phyloP scores from a whole-genome alignment of 2,888 invertebrate genomes.

The Chesias legatella region DNA sequence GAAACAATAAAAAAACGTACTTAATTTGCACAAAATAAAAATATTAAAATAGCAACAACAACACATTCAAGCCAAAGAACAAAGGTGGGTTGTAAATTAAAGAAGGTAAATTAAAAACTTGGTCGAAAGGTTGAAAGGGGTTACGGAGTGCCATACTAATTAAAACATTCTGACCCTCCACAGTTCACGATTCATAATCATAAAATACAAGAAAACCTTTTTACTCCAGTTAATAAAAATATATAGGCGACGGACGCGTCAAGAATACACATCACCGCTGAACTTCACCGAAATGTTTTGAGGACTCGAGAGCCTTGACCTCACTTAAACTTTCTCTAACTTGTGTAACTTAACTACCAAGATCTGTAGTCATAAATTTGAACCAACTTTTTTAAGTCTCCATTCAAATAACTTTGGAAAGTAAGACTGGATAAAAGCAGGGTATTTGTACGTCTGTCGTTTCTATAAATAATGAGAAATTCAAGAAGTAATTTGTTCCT shows the following conservation, averaged over 20 bases:
- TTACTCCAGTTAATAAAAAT: conserved; percentile 26
- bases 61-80: conserved; percentile 27
- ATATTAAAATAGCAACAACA: conserved; percentile 25
- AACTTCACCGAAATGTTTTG: conserved; percentile 48
- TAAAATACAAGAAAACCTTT: conserved; percentile 30
- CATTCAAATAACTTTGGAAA: conserved; percentile 29
- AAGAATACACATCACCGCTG: conserved; percentile 19
- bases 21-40: conserved; percentile 18
- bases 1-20: conserved; percentile 12
- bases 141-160: conserved; percentile 32
- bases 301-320: conserved; percentile 57
- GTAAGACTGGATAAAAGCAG: conserved; percentile 17
- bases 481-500: too few relatives aligned
- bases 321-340: conserved; percentile 53
- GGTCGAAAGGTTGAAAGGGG: conserved; percentile 30
- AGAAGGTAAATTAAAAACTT: conserved; percentile 33
- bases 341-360: conserved; percentile 38
- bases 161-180: conserved; percentile 30
- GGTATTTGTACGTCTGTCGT: conserved; percentile 3
- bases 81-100: conserved; percentile 29
- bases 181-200: conserved; percentile 28
- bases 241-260: conserved; percentile 25
- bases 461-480: too few relatives aligned
- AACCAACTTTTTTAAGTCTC: conserved; percentile 42
- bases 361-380: conserved; percentile 53